Percentiles rank a stretch among this genome's conserved stretches.
phyloP scores from a whole-genome alignment of 2,797 vertebrate species.

The Halcyon leucocephala region DNA sequence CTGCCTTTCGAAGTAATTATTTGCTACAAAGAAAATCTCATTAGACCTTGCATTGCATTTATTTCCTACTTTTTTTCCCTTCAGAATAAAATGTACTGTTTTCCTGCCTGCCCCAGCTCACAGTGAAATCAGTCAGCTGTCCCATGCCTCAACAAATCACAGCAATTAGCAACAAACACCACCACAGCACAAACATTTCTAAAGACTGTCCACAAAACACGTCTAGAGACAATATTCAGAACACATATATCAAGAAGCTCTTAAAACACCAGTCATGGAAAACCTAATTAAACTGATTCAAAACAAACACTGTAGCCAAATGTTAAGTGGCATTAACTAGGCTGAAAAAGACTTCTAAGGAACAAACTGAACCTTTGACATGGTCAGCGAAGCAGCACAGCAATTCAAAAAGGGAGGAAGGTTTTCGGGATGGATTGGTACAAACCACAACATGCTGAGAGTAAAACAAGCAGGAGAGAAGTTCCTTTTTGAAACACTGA shows the following conservation, averaged over 20 bases:
- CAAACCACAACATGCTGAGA: rapidly evolving
- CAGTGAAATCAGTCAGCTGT: slow-evolving; percentile 12
- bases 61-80: background rate
- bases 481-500: background rate
- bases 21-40: background rate
- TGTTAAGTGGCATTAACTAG: background rate
- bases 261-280: slow-evolving; percentile 19
- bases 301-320: slow-evolving; percentile 24
- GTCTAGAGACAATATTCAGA: slow-evolving; percentile 1
- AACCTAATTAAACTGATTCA: slow-evolving; percentile 49
- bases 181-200: slow-evolving; percentile 25
- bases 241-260: background rate
- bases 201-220: slow-evolving; percentile 7
- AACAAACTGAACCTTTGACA: background rate
- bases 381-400: background rate
- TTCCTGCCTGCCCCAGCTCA: background rate
- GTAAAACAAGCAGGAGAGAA: background rate
- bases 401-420: background rate
- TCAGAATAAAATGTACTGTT: background rate
- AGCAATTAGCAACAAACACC: slow-evolving; percentile 36
- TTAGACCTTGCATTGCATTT: background rate
- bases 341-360: background rate
- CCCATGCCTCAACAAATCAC: slow-evolving; percentile 5
- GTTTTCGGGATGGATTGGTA: background rate
- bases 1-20: background rate